Evolutionary conservation across 2,113 vertebrate genomes (phyloP).

Genomic region (Hippolais icterina): DNA sequence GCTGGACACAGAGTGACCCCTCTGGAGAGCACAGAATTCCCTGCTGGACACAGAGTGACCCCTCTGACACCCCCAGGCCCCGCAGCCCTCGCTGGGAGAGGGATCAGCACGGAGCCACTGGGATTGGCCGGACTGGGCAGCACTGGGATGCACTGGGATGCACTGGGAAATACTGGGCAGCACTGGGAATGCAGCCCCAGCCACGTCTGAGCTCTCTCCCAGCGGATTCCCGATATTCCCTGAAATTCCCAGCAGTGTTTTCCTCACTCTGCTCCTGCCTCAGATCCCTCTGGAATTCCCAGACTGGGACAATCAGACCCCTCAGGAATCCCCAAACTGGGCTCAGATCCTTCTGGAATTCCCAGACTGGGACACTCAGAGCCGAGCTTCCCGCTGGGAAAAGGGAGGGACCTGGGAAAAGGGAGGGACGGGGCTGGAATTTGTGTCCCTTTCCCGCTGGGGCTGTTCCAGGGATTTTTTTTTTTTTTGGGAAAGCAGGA

Average conservation of each 20-base stretch:
- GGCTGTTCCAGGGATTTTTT: background rate
- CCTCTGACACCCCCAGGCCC: background rate
- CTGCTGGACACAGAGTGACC: background rate
- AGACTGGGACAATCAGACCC: background rate
- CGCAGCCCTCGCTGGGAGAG: background rate
- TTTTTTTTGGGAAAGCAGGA: background rate
- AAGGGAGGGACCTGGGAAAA: accelerated
- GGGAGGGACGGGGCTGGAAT: background rate
- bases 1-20: background rate
- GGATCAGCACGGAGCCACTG: background rate
- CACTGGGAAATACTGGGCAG: background rate
- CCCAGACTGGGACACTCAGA: too few relatives aligned
- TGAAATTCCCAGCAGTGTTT: background rate
- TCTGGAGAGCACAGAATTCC: background rate
- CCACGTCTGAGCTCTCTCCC: background rate
- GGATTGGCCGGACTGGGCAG: background rate
- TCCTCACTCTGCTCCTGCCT: background rate
- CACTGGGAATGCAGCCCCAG: background rate
- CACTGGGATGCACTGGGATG: background rate
- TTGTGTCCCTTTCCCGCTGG: background rate
- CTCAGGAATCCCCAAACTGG: background rate
- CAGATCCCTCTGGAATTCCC: background rate
- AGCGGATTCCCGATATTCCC: background rate
- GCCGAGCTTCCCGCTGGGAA: accelerated
- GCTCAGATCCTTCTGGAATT: background rate